Conservation (phyloP, 2,888 invertebrate species). For the Limnephilus rhombicus region DNA sequence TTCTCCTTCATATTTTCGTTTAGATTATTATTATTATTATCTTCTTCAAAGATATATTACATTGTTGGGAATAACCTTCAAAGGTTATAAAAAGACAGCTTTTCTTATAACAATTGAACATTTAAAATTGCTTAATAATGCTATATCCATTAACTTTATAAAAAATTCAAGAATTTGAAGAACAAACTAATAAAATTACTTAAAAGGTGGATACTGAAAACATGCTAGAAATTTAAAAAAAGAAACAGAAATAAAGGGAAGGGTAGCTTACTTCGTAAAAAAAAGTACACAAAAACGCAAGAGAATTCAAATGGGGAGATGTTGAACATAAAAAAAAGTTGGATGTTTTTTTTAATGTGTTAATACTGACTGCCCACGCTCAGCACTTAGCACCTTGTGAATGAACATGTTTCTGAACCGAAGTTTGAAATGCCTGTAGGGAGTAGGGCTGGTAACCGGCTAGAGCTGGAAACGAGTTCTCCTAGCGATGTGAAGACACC, state of each 20-base stretch:
- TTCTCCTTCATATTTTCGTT: too few species aligned
- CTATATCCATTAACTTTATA: too few species aligned
- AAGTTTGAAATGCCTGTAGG: constrained; percentile 5
- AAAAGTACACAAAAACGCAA: neutral
- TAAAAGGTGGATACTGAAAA: too few species aligned
- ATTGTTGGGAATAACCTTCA: too few species aligned
- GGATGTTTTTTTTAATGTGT: neutral
- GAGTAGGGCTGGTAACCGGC: neutral
- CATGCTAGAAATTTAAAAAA: too few species aligned
- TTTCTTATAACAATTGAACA: too few species aligned
- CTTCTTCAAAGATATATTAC: too few species aligned
- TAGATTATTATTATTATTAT: too few species aligned
- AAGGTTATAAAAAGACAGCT: too few species aligned
- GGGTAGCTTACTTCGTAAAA: neutral
- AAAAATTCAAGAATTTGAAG: too few species aligned
- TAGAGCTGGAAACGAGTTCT: neutral
- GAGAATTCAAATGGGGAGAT: neutral
- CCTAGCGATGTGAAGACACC: neutral
- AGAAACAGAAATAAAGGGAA: neutral
- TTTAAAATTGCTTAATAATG: too few species aligned
- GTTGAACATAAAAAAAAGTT: neutral
- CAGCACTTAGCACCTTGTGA: neutral
- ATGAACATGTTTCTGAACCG: neutral
- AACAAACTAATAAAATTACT: too few species aligned
- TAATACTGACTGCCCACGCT: neutral